Percentiles rank a stretch among this genome's conserved stretches.
Conservation (phyloP, 2,113 vertebrate species). For the Toxostoma redivivum region DNA sequence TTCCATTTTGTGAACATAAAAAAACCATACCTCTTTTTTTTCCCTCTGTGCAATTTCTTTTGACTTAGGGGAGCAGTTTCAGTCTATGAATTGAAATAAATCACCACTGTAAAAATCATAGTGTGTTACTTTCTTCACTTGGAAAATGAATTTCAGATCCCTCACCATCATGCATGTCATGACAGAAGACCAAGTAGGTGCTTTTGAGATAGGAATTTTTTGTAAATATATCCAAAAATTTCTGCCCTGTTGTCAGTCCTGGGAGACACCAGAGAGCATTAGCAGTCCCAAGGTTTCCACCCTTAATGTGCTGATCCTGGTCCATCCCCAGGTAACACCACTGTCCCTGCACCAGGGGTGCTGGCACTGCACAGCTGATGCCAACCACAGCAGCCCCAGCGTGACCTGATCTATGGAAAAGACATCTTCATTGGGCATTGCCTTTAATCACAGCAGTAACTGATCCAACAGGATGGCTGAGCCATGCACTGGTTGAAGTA, state of each 20-base stretch:
- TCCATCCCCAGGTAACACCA: background rate
- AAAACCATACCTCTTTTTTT: background rate
- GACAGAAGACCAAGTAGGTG: background rate
- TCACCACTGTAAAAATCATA: background rate
- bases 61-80: conserved; percentile 6
- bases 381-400: background rate
- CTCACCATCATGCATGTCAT: background rate
- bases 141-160: background rate
- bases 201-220: conserved; percentile 34
- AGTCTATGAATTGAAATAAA: background rate
- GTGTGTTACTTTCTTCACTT: background rate
- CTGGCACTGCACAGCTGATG: background rate
- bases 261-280: background rate
- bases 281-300: background rate
- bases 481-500: background rate
- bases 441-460: fast-evolving
- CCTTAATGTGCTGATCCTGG: background rate
- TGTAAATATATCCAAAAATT: background rate
- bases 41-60: conserved; percentile 12
- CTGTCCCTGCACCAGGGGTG: background rate
- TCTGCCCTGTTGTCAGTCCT: background rate
- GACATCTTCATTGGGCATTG: background rate
- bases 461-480: background rate
- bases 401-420: background rate
- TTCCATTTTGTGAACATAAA: background rate